phyloP scores from a whole-genome alignment of 2,888 invertebrate species.

The Diaperis boleti region DNA sequence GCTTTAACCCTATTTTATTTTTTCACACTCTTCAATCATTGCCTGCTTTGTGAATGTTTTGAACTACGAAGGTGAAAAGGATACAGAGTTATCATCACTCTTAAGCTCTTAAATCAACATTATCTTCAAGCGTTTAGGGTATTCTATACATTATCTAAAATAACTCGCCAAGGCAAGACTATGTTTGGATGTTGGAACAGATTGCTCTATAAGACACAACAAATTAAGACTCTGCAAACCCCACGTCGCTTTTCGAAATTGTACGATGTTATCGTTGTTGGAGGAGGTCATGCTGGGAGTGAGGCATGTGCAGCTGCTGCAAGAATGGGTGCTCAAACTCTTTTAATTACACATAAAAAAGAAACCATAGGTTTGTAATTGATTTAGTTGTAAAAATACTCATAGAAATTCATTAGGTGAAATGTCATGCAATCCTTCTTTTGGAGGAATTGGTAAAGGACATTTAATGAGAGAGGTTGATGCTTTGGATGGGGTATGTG shows the following conservation, averaged over 20 bases:
- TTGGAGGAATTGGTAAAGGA: constrained; percentile 93
- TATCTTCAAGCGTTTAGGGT: no score
- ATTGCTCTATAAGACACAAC: not conserved
- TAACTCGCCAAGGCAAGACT: not conserved
- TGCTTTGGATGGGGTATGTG: constrained; percentile 88
- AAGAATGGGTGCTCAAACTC: constrained; percentile 83
- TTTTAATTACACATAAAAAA: constrained; percentile 86
- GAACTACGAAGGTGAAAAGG: no score
- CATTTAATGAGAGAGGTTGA: constrained; percentile 90
- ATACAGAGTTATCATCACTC: no score
- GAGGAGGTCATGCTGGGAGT: constrained; percentile 92
- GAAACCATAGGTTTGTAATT: constrained; percentile 77
- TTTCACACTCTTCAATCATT: no score
- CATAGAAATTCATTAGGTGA: constrained; percentile 71
- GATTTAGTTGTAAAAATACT: not conserved
- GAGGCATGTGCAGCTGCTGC: constrained; percentile 89
- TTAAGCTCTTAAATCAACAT: no score
- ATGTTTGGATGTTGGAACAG: no score
- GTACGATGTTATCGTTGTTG: constrained; percentile 85
- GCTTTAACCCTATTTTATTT: no score
- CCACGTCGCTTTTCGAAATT: constrained; percentile 22
- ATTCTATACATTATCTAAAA: no score
- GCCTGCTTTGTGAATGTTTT: no score
- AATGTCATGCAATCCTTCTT: constrained; percentile 95
- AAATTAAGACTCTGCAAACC: not conserved